phyloP scores from a whole-genome alignment of 2,888 invertebrate species.

The Luperina nickerlii region DNA sequence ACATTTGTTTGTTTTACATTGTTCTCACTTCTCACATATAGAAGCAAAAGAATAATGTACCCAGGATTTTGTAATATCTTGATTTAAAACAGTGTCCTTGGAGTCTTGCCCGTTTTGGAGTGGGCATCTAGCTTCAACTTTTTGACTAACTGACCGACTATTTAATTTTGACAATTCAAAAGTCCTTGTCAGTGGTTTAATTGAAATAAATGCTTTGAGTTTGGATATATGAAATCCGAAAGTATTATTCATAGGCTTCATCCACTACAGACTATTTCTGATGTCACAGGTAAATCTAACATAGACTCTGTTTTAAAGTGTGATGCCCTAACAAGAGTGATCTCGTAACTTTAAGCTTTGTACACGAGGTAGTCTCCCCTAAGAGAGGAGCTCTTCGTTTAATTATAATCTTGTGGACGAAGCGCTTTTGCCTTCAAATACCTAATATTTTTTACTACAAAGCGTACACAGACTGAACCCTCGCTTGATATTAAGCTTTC shows the following conservation, averaged over 20 bases:
- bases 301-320: slow-evolving; percentile 12
- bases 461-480: slow-evolving; percentile 5
- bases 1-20: no score
- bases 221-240: not conserved
- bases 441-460: slow-evolving; percentile 30
- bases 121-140: no score
- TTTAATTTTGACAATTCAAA: no score
- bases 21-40: no score
- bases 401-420: slow-evolving; percentile 42
- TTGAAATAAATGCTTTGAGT: no score
- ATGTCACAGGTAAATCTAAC: not conserved
- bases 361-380: slow-evolving; percentile 16
- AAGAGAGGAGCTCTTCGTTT: slow-evolving; percentile 31
- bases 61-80: no score
- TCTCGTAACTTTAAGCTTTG: slow-evolving; percentile 19
- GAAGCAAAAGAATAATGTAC: no score
- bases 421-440: slow-evolving; percentile 27
- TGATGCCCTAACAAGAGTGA: slow-evolving; percentile 21
- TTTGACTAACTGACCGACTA: no score
- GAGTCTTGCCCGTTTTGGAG: no score
- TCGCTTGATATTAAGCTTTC: slow-evolving; percentile 31
- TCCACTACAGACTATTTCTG: not conserved
- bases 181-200: no score
- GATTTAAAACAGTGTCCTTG: no score
- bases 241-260: not conserved